A percentile compares a stretch with the other conserved stretches of the same genome.
phyloP scores from a whole-genome alignment of 1,140 invertebrate genomes.

The Chironomus tepperi region DNA sequence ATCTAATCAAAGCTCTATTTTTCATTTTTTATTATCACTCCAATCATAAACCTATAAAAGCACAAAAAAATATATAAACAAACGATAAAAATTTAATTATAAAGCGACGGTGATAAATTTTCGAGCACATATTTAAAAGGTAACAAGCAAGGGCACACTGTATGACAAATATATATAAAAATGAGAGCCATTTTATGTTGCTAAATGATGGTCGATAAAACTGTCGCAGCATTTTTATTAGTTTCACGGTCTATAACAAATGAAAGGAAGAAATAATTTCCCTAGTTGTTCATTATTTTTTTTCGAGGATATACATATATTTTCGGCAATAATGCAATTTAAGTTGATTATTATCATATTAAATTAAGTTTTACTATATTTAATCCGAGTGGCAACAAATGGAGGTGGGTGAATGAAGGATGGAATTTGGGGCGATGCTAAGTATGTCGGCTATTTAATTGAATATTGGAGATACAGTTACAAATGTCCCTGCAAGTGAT shows the following conservation, averaged over 20 bases:
- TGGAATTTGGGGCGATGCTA: too few relatives aligned
- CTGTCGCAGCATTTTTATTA: slow-evolving; percentile 3
- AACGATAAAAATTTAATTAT: slow-evolving; percentile 15
- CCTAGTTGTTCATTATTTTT: too few relatives aligned
- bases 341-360: neutral
- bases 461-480: too few relatives aligned
- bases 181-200: neutral
- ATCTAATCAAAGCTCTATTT: neutral
- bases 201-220: slow-evolving; percentile 9
- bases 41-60: slow-evolving; percentile 13
- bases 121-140: neutral
- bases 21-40: neutral
- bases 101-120: slow-evolving; percentile 12
- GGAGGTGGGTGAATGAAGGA: too few relatives aligned
- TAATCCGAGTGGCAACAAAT: too few relatives aligned
- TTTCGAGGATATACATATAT: too few relatives aligned
- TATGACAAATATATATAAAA: neutral
- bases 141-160: neutral
- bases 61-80: slow-evolving; percentile 4
- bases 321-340: neutral
- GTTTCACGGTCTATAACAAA: too few relatives aligned
- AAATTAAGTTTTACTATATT: too few relatives aligned
- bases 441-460: too few relatives aligned
- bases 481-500: too few relatives aligned
- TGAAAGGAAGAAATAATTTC: too few relatives aligned